phyloP scores from a whole-genome alignment of 1,140 invertebrate genomes.

The Kradibia gibbosae region DNA sequence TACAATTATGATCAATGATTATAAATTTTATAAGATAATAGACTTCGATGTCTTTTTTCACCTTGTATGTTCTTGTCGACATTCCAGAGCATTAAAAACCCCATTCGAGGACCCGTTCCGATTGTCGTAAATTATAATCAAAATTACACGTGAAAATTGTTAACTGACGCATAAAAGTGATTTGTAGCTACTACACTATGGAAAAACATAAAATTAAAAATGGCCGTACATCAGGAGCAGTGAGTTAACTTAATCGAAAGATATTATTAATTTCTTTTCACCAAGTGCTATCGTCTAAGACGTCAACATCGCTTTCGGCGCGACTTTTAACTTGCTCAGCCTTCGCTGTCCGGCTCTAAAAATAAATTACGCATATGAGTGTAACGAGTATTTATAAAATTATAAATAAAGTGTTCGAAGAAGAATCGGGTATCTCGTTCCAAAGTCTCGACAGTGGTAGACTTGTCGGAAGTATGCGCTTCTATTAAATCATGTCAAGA shows the following conservation, averaged over 20 bases:
- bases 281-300: background rate
- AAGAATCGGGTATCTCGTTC: background rate
- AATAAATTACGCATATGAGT: conserved; percentile 7
- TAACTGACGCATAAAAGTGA: background rate
- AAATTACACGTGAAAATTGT: background rate
- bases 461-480: conserved; percentile 25
- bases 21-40: too few relatives aligned
- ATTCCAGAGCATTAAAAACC: too few relatives aligned
- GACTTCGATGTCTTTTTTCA: too few relatives aligned
- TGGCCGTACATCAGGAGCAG: background rate
- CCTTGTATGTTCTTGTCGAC: too few relatives aligned
- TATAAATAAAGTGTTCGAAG: conserved; percentile 32
- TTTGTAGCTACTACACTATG: background rate
- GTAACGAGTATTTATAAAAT: conserved; percentile 33
- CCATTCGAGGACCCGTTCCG: too few relatives aligned
- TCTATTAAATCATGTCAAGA: conserved; percentile 15
- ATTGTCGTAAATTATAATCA: background rate
- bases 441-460: background rate
- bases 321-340: conserved; percentile 6
- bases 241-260: conserved; percentile 12
- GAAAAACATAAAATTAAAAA: too few relatives aligned
- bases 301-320: background rate
- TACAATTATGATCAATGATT: too few relatives aligned
- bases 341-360: conserved; percentile 2
- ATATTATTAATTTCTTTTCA: conserved; percentile 13